Evolutionary conservation across 2,113 vertebrate species (phyloP), one percentile per base, ranked within the genome.

Genomic region (Crocuta crocuta): DNA sequence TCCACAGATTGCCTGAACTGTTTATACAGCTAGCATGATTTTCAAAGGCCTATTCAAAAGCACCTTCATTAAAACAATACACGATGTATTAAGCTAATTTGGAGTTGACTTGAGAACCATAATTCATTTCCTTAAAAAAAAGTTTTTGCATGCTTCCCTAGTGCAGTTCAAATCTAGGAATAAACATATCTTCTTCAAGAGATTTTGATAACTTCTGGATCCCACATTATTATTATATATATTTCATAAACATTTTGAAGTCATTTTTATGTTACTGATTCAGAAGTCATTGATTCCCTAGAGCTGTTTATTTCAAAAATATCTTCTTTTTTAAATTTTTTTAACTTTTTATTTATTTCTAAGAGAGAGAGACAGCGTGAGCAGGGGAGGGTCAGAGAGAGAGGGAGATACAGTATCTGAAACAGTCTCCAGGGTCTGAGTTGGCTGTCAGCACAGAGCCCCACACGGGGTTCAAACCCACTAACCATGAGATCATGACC

Each of bases 181-280:
- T 11, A 81, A 88, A 92, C 19, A 71, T 48, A 81, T 50, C 17
- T 31, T 88, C 43, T 87, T 78, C 45, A 78, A 70, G 43, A 89
- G 19, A 61, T 35, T 13, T 16, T 81, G 85, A 35, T 78, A 82
- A 91, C 33, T 93, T 73, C 68, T 79, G 33, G 24, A 73, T 26
- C 12, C n/a, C 24, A 21, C 48, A 8, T 50, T 43, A 80, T 70
- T 82, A 70, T 66, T 58, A 86, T 19, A 31, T 17, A 45, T 58
- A 50, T 50, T 45, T 70, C 87, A 58, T 82, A 81, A 92, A 84
- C 26, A 90, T 74, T 92, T 48, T 33, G 0, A 86, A 84, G 45
- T 83, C 17, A 76, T 95, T 90, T 83, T 61, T n/a, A 76, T 80
- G n/a, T 95, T 3, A 53, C 45, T 88, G 33, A 96, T 66, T 93